Conservation (phyloP, 2,888 invertebrate species). For the Trachelus stipa region DNA sequence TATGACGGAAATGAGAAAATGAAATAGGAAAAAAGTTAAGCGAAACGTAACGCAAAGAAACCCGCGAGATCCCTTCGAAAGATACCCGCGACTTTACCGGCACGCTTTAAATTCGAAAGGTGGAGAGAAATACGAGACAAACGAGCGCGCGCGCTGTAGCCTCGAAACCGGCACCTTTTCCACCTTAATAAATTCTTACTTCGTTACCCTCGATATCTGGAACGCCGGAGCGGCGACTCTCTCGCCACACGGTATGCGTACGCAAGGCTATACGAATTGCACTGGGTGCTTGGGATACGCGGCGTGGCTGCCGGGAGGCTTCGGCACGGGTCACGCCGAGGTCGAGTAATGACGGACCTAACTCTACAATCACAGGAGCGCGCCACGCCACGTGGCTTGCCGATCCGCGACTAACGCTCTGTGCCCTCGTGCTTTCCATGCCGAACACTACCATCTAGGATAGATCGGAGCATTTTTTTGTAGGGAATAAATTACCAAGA, state of each 20-base stretch:
- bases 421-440: neutral
- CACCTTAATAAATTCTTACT: conserved; percentile 7
- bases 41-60: conserved; percentile 29
- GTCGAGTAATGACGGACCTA: conserved; percentile 62
- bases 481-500: neutral
- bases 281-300: conserved; percentile 17
- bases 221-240: conserved; percentile 21
- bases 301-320: conserved; percentile 50
- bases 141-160: conserved; percentile 5
- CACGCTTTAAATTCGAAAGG: conserved; percentile 53
- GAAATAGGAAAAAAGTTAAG: neutral
- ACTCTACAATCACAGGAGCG: conserved; percentile 63
- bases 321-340: conserved; percentile 56
- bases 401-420: neutral
- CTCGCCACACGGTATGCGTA: conserved; percentile 3
- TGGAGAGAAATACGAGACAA: conserved; percentile 19
- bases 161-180: conserved; percentile 8
- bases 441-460: neutral
- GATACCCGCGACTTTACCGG: conserved; percentile 54
- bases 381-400: conserved; percentile 60
- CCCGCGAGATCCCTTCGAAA: conserved; percentile 54
- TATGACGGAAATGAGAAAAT: conserved; percentile 11
- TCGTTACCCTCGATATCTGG: conserved; percentile 17
- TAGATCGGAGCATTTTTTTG: neutral
- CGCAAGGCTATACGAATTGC: conserved; percentile 8